Evolutionary conservation across 2,888 invertebrate genomes (phyloP).

Genomic region (Acleris cristana): DNA sequence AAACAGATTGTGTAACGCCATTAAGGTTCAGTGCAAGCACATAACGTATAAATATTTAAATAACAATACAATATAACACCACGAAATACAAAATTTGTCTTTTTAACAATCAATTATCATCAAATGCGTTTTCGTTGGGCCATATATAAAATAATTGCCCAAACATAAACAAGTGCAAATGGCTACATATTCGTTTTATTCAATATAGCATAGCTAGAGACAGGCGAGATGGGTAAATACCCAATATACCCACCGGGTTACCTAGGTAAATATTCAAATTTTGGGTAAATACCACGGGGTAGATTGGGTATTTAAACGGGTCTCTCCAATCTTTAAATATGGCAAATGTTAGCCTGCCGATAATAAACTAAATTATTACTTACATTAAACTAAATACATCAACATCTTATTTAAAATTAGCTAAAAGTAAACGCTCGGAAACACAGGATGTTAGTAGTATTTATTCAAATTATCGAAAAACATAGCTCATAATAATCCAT

Average conservation of each 20-base stretch:
- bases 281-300: not conserved
- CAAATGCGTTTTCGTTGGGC: slow-evolving; percentile 26
- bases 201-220: too few relatives aligned
- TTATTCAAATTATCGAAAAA: too few relatives aligned
- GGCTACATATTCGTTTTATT: too few relatives aligned
- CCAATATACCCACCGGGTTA: not conserved
- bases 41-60: slow-evolving; percentile 9
- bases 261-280: not conserved
- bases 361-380: slow-evolving; percentile 9
- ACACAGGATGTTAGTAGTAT: too few relatives aligned
- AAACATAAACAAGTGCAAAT: slow-evolving; percentile 24
- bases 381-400: not conserved
- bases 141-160: slow-evolving; percentile 14
- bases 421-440: too few relatives aligned
- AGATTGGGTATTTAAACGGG: too few relatives aligned
- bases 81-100: slow-evolving; percentile 48
- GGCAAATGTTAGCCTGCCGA: slow-evolving; percentile 8
- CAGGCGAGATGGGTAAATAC: too few relatives aligned
- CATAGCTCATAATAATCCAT: too few relatives aligned
- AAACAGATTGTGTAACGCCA: too few relatives aligned
- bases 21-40: not conserved
- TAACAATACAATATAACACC: slow-evolving; percentile 21
- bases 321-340: not conserved
- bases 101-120: slow-evolving; percentile 39
- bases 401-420: too few relatives aligned